Evolutionary conservation across 2,888 invertebrate species (phyloP), one percentile per base, ranked within the genome.

Genomic region (Smittia sp.): DNA sequence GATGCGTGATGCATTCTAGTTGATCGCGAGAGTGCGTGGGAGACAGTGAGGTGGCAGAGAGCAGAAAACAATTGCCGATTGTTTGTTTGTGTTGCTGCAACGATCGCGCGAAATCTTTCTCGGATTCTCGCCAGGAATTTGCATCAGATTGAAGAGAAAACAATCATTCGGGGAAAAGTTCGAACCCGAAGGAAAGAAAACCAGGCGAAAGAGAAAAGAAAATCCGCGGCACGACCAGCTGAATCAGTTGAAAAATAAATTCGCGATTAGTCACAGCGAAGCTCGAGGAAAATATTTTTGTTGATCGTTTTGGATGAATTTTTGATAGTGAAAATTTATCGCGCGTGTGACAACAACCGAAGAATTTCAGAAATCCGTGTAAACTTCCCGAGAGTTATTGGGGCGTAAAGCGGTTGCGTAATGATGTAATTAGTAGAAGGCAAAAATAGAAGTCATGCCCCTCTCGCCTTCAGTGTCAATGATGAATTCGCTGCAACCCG

Each of bases 401-500:
- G 13, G n/a, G 15, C 18, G 22, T 2, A 18, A 58, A 58, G 6
- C 9, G 9, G 11, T 58, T 58, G 58, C 58, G 58, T 58, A 58
- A 58, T 58, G 13, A 22, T 58, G 58, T 58, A 22, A 58, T 58
- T 22, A n/a, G 20, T 7, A 52, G 13, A 69, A 68, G 32, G 27
- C 13, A 46, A 46, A 68, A 9, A 41, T 9, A 41, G 20, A 39
- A 27, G 13, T 24, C 75, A 73, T 73, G 73, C 73, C 73, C 9
- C 65, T 54, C n/a, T 65, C 46, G 7, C 73, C 73, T 24, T 65
- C 65, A 46, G 27, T 73, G 13, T 73, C 73, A 41, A 73, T 73
- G 73, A 73, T 73, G 73, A 73, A 73, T 20, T 41, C 27, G 24
- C 1, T 46, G 1, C 41, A 65, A 18, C 73, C 65, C n/a, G 73